Percentiles rank a stretch among this genome's conserved stretches.
phyloP scores from a whole-genome alignment of 2,888 invertebrate species.

The Aricia artaxerxes region DNA sequence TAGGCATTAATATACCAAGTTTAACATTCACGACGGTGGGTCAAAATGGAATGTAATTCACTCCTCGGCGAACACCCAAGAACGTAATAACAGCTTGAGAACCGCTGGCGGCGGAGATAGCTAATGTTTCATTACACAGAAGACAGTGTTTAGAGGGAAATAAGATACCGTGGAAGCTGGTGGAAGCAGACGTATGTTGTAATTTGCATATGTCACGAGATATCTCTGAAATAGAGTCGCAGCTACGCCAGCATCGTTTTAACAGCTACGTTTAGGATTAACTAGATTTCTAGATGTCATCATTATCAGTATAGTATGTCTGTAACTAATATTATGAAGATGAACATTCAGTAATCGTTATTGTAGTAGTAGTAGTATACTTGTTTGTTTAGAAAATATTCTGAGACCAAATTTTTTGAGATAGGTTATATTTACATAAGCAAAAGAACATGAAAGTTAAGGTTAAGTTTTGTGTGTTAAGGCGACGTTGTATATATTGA shows the following conservation, averaged over 20 bases:
- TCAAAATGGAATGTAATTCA: not conserved
- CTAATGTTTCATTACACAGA: slow-evolving; percentile 28
- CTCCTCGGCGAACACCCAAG: not conserved
- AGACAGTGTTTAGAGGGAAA: slow-evolving; percentile 27
- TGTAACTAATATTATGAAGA: too few relatives aligned
- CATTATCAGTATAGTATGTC: not conserved
- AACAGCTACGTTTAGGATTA: not conserved
- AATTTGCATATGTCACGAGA: slow-evolving; percentile 24
- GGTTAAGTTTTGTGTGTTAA: too few relatives aligned
- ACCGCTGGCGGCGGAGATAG: slow-evolving; percentile 11
- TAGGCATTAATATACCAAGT: not conserved
- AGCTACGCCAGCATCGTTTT: not conserved
- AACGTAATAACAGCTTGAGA: slow-evolving; percentile 18
- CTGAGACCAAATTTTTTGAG: too few relatives aligned
- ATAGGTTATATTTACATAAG: too few relatives aligned
- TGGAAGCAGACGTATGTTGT: slow-evolving; percentile 3
- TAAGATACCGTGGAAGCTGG: slow-evolving; percentile 24
- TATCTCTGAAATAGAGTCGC: slow-evolving; percentile 14
- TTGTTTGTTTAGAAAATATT: too few relatives aligned
- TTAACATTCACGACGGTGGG: not conserved
- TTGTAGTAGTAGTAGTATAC: too few relatives aligned
- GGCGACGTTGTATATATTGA: too few relatives aligned
- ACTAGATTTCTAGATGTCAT: not conserved
- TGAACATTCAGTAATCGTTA: too few relatives aligned
- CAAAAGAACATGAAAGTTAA: too few relatives aligned